Percentiles rank a stretch among this genome's conserved stretches.
phyloP scores from a whole-genome alignment of 2,113 vertebrate genomes.

The Bufo bufo region DNA sequence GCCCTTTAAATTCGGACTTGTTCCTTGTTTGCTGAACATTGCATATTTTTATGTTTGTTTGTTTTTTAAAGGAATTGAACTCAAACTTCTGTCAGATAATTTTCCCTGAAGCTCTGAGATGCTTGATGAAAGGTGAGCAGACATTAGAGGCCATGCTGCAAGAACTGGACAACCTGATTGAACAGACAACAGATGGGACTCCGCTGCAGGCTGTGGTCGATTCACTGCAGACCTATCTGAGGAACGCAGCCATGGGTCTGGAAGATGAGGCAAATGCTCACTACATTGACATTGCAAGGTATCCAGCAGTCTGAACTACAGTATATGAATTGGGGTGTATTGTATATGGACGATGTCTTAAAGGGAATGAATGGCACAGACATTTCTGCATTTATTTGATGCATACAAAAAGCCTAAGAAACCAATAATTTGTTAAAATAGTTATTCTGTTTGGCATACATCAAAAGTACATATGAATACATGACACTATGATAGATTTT shows the following conservation, averaged over 20 bases:
- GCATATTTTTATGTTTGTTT: neutral
- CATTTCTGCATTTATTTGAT: neutral
- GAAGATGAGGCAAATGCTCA: slow-evolving; percentile 87
- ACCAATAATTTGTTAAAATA: neutral
- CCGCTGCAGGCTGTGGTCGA: slow-evolving; percentile 86
- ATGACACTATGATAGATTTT: too few species aligned
- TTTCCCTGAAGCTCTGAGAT: slow-evolving; percentile 94
- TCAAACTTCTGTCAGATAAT: slow-evolving; percentile 98
- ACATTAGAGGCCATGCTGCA: slow-evolving; percentile 92
- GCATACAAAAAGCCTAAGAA: neutral
- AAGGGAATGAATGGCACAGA: too few species aligned
- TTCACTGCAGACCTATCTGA: slow-evolving; percentile 83
- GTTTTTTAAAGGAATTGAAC: slow-evolving; percentile 86
- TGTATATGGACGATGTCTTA: too few species aligned
- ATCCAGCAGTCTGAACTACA: neutral
- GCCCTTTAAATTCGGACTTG: neutral
- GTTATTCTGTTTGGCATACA: too few species aligned
- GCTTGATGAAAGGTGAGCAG: slow-evolving; percentile 92
- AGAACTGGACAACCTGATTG: slow-evolving; percentile 90
- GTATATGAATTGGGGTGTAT: neutral
- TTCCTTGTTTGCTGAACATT: neutral
- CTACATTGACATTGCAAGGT: slow-evolving; percentile 92
- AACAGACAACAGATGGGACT: slow-evolving; percentile 90
- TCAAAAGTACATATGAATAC: too few species aligned
- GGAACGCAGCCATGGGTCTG: slow-evolving; percentile 83